Evolutionary conservation across 2,113 vertebrate species (phyloP), one percentile per base, ranked within the genome.

Genomic region (Rhizomys pruinosus): DNA sequence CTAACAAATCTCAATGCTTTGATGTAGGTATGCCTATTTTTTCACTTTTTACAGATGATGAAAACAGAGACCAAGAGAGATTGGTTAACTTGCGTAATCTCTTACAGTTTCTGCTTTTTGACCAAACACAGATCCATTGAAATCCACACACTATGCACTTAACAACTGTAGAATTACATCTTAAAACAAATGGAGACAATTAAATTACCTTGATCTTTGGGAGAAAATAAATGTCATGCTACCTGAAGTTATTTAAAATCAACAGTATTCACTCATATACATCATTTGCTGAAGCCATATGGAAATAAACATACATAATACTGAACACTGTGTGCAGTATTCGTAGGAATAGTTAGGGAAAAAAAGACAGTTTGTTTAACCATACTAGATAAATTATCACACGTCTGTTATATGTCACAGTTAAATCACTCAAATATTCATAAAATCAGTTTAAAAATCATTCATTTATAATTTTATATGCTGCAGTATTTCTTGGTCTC

Each of bases 191-290:
- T 69, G 8, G 90, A 72, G 32, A 34, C 42, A 55, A 17, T 74
- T 80, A 94, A 91, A 94, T 89, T 91, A 32, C 4, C 25, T 32
- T 52, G 34, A 84, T 82, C 8, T 92, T 71, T 92, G 20, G n/a
- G 44, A 55, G 32, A 93, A 29, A 42, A 72, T 12, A 84, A 4
- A 23, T 69, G 17, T 29, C 85, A 42, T 77, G 64, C 55, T 8
- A 76, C 16, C 78, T 29, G 32, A 95, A 92, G 7, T 7, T 72
- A 69, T 81, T 39, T 44, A 79, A 78, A 86, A 20, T 68, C 79
- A 34, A 89, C 42, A 94, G 5, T 77, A 87, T 94, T 77, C 61
- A 84, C 29, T 69, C 3, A 52, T 42, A 11, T 15, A 86, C 73
- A 76, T 88, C 57, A 91, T 22, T 86, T 92, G 23, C 8, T 82